These are phyloP conservation scores for Apeltes quadracus DNA, from an alignment of 2,113 vertebrate genomes.

Conservation along the genomic window DNA sequence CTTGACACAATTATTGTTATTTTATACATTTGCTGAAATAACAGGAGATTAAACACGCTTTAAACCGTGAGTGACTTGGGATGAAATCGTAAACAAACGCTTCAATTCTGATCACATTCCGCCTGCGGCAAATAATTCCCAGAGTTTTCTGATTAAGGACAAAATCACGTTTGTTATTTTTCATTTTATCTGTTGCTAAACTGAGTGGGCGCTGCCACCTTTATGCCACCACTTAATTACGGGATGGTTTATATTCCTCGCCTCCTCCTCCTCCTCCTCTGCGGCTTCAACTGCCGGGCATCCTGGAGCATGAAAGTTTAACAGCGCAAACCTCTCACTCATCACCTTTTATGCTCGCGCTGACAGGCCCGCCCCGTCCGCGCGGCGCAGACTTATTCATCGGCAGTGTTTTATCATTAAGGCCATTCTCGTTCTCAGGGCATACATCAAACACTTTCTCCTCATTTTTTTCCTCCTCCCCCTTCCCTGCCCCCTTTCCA, in stretches of 20 bases:
- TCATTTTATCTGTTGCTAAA: slow-evolving; percentile 12
- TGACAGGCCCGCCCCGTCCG: slow-evolving; percentile 65
- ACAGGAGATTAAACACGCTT: slow-evolving; percentile 4
- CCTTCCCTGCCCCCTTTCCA: slow-evolving; percentile 6
- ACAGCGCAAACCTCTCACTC: slow-evolving; percentile 71
- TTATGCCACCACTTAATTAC: slow-evolving; percentile 49
- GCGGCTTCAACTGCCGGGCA: slow-evolving; percentile 47
- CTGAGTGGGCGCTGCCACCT: slow-evolving; percentile 26
- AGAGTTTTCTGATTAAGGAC: slow-evolving; percentile 23
- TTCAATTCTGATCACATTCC: slow-evolving; percentile 20
- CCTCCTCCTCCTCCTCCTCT: too few species aligned
- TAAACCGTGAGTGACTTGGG: background rate
- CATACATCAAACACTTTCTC: slow-evolving; percentile 63
- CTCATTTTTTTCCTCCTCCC: slow-evolving; percentile 35
- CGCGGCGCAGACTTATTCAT: slow-evolving; percentile 63
- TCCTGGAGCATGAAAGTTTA: slow-evolving; percentile 67
- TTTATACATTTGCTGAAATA: slow-evolving; percentile 9
- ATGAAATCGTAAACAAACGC: slow-evolving; percentile 13
- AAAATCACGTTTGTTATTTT: slow-evolving; percentile 1
- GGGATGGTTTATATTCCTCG: slow-evolving; percentile 51
- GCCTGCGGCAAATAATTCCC: background rate
- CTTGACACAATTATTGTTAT: background rate
- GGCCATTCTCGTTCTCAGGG: slow-evolving; percentile 59
- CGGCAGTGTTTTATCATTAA: slow-evolving; percentile 65
- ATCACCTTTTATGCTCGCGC: slow-evolving; percentile 70